Base-by-base conservation (phyloP, 2,888 invertebrate genomes). In the Gibbula magus region DNA sequence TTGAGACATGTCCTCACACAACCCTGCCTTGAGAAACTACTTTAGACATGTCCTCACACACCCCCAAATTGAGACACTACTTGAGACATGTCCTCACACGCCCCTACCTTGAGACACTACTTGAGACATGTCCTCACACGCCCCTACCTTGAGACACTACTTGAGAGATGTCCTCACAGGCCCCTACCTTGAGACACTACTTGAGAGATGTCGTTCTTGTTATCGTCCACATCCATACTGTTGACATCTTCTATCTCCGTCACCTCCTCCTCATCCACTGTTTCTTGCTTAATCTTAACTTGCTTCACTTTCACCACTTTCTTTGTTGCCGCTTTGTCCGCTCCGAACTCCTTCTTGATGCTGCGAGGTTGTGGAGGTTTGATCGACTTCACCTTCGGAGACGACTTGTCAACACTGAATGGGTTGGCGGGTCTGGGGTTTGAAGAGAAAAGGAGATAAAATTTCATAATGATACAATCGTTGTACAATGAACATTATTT, bases 201-300 rank as follows among this genome's bases (percentile, higher is more conserved):
- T n/a, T 75, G 56, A n/a, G 75, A 75, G 39, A 75, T 73, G n/a
- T 81, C 67, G 35, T 75, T 78, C 79, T 81, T 78, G 18, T 83
- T 83, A 54, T 86, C 85, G n/a, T 79, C 80, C 13, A 78, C 73
- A 20, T 75, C 81, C 76, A 81, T 75, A 22, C 81, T 85, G 32
- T 83, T 83, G 79, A 73, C 84, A 67, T 85, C 83, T 29, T 86
- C 84, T 22, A 85, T 86, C 29, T 80, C 56, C 20, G 74, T 76
- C 18, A 76, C 76, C 29, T 85, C 85, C 52, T 83, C 81, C 2
- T 29, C 22, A 25, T 75, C 67, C 25, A 76, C 82, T n/a, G 86
- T 82, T 45, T 84, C 80, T 20, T 78, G 66, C 66, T 83, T 82
- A 5, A 81, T 82, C 74, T 80, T 66, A 32, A 51, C 77, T 39